Evolutionary conservation across 2,113 vertebrate species (phyloP).

Genomic region (Callionymus lyra): DNA sequence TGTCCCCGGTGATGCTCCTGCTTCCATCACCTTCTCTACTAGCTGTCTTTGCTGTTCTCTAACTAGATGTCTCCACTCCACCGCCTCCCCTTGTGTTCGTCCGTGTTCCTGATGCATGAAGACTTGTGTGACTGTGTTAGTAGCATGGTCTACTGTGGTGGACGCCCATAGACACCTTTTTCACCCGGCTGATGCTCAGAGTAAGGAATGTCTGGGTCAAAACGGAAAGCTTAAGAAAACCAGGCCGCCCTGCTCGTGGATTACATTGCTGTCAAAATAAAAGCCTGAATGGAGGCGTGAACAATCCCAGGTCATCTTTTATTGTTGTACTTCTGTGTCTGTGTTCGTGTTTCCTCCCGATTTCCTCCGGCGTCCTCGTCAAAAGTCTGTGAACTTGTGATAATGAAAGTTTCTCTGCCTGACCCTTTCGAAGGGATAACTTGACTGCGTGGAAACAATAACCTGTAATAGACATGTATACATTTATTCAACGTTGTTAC

Average conservation of each 20-base stretch:
- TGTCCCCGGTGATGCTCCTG: constrained; percentile 39
- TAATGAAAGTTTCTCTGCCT: constrained; percentile 57
- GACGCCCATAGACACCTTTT: constrained; percentile 20
- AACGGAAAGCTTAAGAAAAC: constrained; percentile 7
- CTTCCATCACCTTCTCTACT: constrained; percentile 50
- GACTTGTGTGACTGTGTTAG: constrained; percentile 30
- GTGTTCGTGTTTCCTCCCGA: constrained; percentile 37
- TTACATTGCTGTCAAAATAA: constrained; percentile 27
- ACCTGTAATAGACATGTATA: constrained; percentile 51
- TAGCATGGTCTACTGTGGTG: constrained; percentile 59
- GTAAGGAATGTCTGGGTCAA: neutral
- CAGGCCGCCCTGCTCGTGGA: constrained; percentile 13
- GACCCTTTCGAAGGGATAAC: constrained; percentile 57
- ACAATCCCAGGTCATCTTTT: constrained; percentile 21
- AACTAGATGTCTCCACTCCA: constrained; percentile 36
- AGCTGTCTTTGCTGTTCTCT: constrained; percentile 54
- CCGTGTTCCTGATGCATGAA: constrained; percentile 51
- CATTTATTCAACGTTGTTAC: constrained; percentile 59
- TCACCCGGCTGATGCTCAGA: constrained; percentile 5
- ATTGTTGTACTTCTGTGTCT: constrained; percentile 43
- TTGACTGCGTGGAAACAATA: constrained; percentile 49
- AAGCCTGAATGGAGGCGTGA: constrained; percentile 18
- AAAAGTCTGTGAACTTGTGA: constrained; percentile 51
- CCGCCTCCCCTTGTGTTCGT: constrained; percentile 20
- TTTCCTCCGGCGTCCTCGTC: constrained; percentile 34